These are phyloP conservation scores for Rutpela maculata DNA, from an alignment of 2,888 invertebrate genomes.

Conservation along the genomic window DNA sequence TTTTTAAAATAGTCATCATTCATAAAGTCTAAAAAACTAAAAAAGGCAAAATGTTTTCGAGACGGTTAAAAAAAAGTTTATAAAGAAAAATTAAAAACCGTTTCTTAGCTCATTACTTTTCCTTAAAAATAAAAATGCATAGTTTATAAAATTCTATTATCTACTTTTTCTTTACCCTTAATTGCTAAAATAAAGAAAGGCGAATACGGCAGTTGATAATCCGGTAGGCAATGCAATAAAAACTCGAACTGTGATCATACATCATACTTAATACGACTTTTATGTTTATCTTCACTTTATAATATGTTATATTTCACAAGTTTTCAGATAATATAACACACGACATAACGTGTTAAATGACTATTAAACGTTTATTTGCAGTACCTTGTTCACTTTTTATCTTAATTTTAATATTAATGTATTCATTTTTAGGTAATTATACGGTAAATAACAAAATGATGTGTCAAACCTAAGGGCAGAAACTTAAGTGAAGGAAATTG, in stretches of 20 bases:
- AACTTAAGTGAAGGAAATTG: neutral
- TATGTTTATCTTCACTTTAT: slow-evolving; percentile 8
- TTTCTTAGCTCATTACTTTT: too few relatives aligned
- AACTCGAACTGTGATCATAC: neutral
- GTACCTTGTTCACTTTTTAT: neutral
- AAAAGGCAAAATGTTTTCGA: too few relatives aligned
- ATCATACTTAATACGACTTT: slow-evolving; percentile 8
- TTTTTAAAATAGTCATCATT: too few relatives aligned
- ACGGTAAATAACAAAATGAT: neutral
- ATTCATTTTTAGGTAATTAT: neutral
- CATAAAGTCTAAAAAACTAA: too few relatives aligned
- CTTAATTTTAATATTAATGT: slow-evolving; percentile 23
- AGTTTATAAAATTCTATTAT: too few relatives aligned
- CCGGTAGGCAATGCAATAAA: neutral
- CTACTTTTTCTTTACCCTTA: too few relatives aligned
- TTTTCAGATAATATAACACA: slow-evolving; percentile 4
- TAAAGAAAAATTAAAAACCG: too few relatives aligned
- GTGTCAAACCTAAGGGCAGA: neutral
- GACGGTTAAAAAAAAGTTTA: too few relatives aligned
- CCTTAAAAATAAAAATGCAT: too few relatives aligned
- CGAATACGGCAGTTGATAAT: neutral
- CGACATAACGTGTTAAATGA: slow-evolving; percentile 26
- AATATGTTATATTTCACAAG: slow-evolving; percentile 22
- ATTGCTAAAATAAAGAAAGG: neutral
- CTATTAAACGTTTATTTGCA: neutral